A percentile compares a stretch with the other conserved stretches of the same genome.
phyloP scores from a whole-genome alignment of 2,888 invertebrate species.

The Melipona beecheii region DNA sequence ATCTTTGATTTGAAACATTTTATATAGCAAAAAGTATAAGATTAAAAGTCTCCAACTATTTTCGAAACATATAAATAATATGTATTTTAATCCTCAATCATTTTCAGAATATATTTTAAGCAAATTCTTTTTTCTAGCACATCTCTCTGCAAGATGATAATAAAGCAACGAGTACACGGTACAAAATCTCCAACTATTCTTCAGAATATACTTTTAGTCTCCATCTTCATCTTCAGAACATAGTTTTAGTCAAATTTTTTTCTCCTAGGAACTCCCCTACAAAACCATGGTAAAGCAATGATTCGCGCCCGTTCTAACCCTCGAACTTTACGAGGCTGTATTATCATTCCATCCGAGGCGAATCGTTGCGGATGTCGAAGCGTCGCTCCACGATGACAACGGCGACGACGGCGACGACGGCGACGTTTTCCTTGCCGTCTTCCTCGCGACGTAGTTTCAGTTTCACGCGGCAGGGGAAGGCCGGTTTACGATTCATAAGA shows the following conservation, averaged over 20 bases:
- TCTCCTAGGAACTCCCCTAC: background rate
- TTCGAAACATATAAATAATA: too few relatives aligned
- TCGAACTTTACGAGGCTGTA: constrained; percentile 67
- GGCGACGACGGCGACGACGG: constrained; percentile 1
- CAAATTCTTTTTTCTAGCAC: background rate
- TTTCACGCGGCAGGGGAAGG: constrained; percentile 67
- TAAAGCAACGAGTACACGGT: background rate
- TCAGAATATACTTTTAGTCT: too few relatives aligned
- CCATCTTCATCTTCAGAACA: too few relatives aligned
- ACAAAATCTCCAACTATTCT: too few relatives aligned
- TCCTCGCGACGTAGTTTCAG: constrained; percentile 68
- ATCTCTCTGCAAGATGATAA: background rate
- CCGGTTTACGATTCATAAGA: constrained; percentile 83
- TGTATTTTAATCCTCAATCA: too few relatives aligned
- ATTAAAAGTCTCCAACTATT: too few relatives aligned
- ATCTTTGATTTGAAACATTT: background rate
- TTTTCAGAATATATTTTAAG: too few relatives aligned
- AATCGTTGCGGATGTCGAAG: constrained; percentile 21
- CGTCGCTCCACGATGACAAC: constrained; percentile 16
- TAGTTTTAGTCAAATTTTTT: background rate
- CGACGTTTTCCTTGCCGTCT: constrained; percentile 16
- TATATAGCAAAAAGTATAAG: background rate
- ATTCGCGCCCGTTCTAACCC: constrained; percentile 19
- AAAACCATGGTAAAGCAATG: constrained; percentile 13
- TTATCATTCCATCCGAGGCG: constrained; percentile 70